phyloP scores from a whole-genome alignment of 2,113 vertebrate genomes.

The Regulus satrapa region DNA sequence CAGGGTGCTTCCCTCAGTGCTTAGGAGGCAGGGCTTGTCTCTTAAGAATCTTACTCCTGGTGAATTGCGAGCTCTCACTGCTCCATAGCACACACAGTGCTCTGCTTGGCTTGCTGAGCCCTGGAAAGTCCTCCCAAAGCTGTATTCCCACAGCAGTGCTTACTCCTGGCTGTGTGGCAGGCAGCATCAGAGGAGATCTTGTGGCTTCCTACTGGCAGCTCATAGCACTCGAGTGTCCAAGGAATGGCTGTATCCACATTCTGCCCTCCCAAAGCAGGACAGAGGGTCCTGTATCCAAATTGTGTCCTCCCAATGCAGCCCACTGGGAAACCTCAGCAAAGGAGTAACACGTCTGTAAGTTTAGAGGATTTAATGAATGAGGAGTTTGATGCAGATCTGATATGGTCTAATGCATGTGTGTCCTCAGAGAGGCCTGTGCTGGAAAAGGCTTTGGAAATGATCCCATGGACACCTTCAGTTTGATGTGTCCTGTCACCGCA shows the following conservation, averaged over 20 bases:
- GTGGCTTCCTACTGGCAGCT: not conserved
- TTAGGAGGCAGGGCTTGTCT: not conserved
- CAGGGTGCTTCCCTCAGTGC: rapidly evolving
- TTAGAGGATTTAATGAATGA: not conserved
- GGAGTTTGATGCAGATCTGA: not conserved
- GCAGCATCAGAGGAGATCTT: not conserved
- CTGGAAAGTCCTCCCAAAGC: not conserved
- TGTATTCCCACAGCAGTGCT: rapidly evolving
- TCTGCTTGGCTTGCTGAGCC: not conserved
- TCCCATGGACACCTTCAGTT: rapidly evolving
- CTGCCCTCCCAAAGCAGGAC: not conserved
- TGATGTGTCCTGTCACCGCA: not conserved
- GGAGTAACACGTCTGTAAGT: not conserved
- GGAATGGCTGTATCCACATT: not conserved
- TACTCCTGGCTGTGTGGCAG: not conserved
- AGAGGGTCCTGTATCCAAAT: not conserved
- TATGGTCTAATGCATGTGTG: not conserved
- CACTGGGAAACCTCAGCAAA: not conserved
- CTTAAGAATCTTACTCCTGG: not conserved
- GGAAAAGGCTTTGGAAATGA: not conserved
- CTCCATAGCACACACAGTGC: rapidly evolving
- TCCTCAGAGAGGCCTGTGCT: not conserved
- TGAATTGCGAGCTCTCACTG: not conserved
- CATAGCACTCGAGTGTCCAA: not conserved
- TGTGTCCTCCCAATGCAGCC: not conserved